Base-by-base conservation (phyloP, 2,888 invertebrate genomes). In the Pelosia muscerda region DNA sequence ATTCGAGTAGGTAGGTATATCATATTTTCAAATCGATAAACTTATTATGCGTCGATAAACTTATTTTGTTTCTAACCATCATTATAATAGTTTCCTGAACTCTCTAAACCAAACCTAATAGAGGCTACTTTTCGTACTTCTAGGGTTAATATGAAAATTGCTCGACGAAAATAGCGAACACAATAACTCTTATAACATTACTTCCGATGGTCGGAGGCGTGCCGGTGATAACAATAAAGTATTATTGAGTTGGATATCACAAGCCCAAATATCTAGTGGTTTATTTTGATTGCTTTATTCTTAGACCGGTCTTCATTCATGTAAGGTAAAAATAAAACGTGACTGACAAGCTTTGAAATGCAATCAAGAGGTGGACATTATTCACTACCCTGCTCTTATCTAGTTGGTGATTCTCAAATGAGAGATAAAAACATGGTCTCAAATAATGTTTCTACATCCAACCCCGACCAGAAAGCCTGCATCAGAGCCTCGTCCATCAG, bases 151-250 rank as follows among this genome's bases (percentile, higher is more conserved):
- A 57, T 57, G n/a, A 57, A 57, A 11, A 28, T 1, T 28, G 28
- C 31, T 31, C 31, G 57, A n/a, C 57, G 25, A 11, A 31, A 57
- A 57, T 28, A 57, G 26, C 26, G 26, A 11, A 61, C 25, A 15
- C 42, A 61, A 49, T 61, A 61, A 61, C 26, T 60, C 26, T 26
- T 61, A 42, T n/a, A n/a, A 26, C 28, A 63, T 63, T 63, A 54
- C 28, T 62, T 62, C 28, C 53, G n/a, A 31, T 8, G 28, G 28
- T 54, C n/a, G 62, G 26, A 25, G 26, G 60, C 26, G 49, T 49
- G 49, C 42, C 60, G n/a, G 60, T 34, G 49, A 61, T 49, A 61
- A 61, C 60, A 61, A 61, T 61, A 61, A 61, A 61, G 26, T 26
- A n/a, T 26, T 61, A 49, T 61, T 42, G 42, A 26, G 49, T n/a